Evolutionary conservation across 2,888 invertebrate genomes (phyloP).

Genomic region (Drosophila maculinotata): DNA sequence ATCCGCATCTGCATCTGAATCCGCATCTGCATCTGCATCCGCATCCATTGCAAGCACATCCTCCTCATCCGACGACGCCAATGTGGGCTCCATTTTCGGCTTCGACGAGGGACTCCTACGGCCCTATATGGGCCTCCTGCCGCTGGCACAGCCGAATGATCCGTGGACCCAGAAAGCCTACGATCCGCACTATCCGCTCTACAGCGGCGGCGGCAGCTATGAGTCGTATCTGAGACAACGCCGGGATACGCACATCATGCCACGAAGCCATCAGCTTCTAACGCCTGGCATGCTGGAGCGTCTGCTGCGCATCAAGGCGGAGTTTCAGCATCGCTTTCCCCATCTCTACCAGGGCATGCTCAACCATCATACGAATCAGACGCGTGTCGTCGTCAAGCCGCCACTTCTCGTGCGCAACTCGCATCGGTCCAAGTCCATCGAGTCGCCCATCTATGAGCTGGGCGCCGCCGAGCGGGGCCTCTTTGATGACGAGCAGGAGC

Average conservation of each 20-base stretch:
- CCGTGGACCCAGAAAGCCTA: conserved; percentile 78
- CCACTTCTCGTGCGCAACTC: conserved; percentile 61
- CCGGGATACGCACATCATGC: conserved; percentile 65
- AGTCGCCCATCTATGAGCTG: conserved; percentile 65
- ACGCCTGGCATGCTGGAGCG: conserved; percentile 77
- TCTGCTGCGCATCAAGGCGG: conserved; percentile 69
- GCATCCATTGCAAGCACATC: conserved; percentile 25
- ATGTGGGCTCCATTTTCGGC: conserved; percentile 56
- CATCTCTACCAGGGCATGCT: conserved; percentile 75
- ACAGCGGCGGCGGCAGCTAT: conserved; percentile 75
- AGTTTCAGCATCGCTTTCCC: conserved; percentile 76
- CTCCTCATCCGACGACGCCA: conserved; percentile 25
- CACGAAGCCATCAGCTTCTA: conserved; percentile 42
- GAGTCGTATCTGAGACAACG: conserved; percentile 70
- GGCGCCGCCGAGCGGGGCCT: conserved; percentile 76
- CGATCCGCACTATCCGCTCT: conserved; percentile 69
- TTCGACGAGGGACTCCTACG: conserved; percentile 58
- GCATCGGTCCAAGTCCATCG: conserved; percentile 9
- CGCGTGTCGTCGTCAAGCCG: conserved; percentile 66
- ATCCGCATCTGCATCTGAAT: conserved; percentile 36
- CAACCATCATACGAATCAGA: conserved; percentile 59
- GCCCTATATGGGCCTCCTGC: conserved; percentile 81
- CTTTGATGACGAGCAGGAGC: conserved; percentile 24
- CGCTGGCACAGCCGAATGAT: conserved; percentile 70
- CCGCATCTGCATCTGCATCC: conserved; percentile 5